A percentile compares a stretch with the other conserved stretches of the same genome.
phyloP scores from a whole-genome alignment of 2,888 invertebrate genomes.

The Zhuqinia jingwanae region DNA sequence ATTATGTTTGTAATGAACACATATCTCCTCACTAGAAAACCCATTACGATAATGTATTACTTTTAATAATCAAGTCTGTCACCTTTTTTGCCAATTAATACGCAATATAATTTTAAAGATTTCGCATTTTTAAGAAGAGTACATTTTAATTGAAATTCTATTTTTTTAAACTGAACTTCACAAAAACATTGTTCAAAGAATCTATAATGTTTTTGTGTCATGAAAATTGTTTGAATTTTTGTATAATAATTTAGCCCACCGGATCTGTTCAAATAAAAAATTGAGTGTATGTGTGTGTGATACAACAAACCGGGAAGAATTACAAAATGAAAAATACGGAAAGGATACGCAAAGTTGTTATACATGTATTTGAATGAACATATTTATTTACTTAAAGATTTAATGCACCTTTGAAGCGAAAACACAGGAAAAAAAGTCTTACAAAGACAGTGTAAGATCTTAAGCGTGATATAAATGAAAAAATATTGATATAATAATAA shows the following conservation, averaged over 20 bases:
- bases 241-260: slow-evolving; percentile 7
- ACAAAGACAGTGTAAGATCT: background rate
- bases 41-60: slow-evolving; percentile 31
- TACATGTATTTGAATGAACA: background rate
- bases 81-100: background rate
- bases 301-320: slow-evolving; percentile 2
- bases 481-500: background rate
- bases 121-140: no score
- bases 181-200: background rate
- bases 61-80: background rate
- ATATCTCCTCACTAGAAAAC: slow-evolving; percentile 65
- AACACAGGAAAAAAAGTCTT: background rate
- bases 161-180: background rate
- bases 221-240: background rate
- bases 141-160: no score
- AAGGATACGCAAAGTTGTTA: background rate
- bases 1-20: slow-evolving; percentile 60
- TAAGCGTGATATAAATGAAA: slow-evolving; percentile 29
- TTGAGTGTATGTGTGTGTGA: no score
- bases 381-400: background rate
- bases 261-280: slow-evolving; percentile 36
- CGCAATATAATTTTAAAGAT: no score
- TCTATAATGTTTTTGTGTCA: background rate
- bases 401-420: background rate
- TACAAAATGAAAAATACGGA: background rate